These are phyloP conservation scores for Ctenosaura bakeri DNA, from an alignment of 2,797 vertebrate species.

Conservation along the genomic window DNA sequence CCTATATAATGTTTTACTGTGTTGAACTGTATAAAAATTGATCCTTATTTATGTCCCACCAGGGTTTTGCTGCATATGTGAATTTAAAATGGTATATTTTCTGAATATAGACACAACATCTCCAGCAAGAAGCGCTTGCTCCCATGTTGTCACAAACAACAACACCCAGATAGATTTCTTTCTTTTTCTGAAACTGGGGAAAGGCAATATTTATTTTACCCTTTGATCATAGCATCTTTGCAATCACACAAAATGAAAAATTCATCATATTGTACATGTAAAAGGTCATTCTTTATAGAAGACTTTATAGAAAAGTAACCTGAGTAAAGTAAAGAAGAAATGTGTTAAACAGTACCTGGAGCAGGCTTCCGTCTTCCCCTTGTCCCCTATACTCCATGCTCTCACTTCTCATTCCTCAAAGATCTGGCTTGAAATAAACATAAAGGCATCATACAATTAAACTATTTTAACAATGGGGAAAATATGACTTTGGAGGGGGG, in stretches of 20 bases:
- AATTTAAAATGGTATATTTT: constrained; percentile 76
- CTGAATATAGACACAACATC: constrained; percentile 63
- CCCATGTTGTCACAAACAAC: constrained; percentile 50
- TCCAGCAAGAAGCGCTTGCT: constrained; percentile 58
- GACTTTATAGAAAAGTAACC: constrained; percentile 68
- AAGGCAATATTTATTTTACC: constrained; percentile 70
- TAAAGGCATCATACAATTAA: constrained; percentile 65
- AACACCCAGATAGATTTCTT: constrained; percentile 44
- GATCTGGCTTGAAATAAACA: constrained; percentile 67
- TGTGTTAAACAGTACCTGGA: constrained; percentile 52
- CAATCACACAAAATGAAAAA: constrained; percentile 78
- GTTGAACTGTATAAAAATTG: constrained; percentile 67
- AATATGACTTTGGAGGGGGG: constrained; percentile 52
- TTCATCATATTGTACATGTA: constrained; percentile 68
- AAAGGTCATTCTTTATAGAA: constrained; percentile 74
- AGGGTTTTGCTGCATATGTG: constrained; percentile 67
- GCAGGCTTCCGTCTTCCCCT: not conserved
- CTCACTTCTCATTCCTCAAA: constrained; percentile 61
- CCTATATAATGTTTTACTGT: constrained; percentile 57
- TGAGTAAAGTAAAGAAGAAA: constrained; percentile 57
- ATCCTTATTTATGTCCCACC: constrained; percentile 77
- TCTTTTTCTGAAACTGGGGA: constrained; percentile 65
- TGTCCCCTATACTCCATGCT: too few species aligned
- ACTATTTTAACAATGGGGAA: constrained; percentile 58
- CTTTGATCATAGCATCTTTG: constrained; percentile 75